phyloP scores from a whole-genome alignment of 2,888 invertebrate species.

The Brachycybe producta region DNA sequence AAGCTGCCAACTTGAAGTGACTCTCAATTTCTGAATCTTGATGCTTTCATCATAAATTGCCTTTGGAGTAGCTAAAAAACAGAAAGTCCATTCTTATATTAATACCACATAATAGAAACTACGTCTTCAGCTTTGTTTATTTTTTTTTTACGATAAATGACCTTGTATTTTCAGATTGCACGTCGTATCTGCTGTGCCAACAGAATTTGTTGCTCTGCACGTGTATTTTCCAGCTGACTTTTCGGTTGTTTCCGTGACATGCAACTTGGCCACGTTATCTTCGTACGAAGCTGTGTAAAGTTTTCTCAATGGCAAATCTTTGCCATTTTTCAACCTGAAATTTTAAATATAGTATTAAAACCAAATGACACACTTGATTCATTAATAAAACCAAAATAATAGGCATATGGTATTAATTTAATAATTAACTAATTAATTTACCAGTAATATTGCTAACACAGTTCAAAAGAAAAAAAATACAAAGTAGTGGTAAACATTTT shows the following conservation, averaged over 20 bases:
- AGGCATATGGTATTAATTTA: no score
- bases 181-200: conserved; percentile 52
- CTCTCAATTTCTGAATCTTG: conserved; percentile 50
- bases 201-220: conserved; percentile 52
- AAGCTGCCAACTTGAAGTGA: conserved; percentile 32
- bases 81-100: conserved; percentile 39
- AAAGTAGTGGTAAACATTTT: no score
- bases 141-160: conserved; percentile 20
- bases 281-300: conserved; percentile 48
- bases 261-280: conserved; percentile 54
- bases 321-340: conserved; percentile 47
- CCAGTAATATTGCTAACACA: no score
- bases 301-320: conserved; percentile 38
- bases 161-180: conserved; percentile 50
- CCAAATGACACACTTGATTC: no score
- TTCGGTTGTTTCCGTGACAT: conserved; percentile 45
- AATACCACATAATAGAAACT: conserved; percentile 1
- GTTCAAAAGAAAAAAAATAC: no score
- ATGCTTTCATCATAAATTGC: conserved; percentile 52
- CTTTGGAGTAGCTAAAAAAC: conserved; percentile 45
- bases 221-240: conserved; percentile 52
- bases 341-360: neutral
- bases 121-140: conserved; percentile 31
- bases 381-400: no score
- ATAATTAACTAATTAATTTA: no score